Conservation (phyloP, 2,797 vertebrate genomes). For the Gila robusta region DNA sequence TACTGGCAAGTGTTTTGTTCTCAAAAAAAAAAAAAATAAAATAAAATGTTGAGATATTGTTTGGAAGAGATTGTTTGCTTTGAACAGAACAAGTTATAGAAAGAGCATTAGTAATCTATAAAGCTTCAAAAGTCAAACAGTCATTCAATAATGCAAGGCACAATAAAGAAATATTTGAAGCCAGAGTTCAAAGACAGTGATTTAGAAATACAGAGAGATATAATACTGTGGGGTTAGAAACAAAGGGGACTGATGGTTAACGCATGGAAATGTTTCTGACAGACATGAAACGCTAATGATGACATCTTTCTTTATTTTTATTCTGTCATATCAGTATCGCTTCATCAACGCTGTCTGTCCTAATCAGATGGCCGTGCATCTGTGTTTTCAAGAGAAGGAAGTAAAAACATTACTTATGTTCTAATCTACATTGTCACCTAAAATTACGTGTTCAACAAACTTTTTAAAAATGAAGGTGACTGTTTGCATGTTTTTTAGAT, state of each 20-base stretch:
- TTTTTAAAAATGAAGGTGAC: no score
- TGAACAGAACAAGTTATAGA: neutral
- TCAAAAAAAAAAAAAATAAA: neutral
- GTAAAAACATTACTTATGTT: neutral
- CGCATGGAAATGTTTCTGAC: neutral
- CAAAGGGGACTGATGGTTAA: neutral
- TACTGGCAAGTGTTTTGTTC: conserved; percentile 9
- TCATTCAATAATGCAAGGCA: conserved; percentile 1
- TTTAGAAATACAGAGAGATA: neutral
- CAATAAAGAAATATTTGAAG: neutral
- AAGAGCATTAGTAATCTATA: neutral
- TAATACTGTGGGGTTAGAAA: neutral
- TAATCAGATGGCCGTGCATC: conserved; percentile 6
- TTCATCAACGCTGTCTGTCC: neutral
- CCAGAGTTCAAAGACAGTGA: neutral
- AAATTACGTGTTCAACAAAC: neutral
- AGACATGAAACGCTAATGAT: neutral
- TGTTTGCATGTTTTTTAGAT: neutral
- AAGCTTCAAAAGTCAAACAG: conserved; percentile 1
- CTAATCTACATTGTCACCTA: neutral
- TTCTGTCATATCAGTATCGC: neutral
- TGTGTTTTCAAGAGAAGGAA: neutral
- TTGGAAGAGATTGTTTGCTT: neutral
- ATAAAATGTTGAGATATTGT: neutral
- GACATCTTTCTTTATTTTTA: neutral